Evolutionary conservation across 1,140 invertebrate species (phyloP).

Genomic region (Holotrichia oblita): DNA sequence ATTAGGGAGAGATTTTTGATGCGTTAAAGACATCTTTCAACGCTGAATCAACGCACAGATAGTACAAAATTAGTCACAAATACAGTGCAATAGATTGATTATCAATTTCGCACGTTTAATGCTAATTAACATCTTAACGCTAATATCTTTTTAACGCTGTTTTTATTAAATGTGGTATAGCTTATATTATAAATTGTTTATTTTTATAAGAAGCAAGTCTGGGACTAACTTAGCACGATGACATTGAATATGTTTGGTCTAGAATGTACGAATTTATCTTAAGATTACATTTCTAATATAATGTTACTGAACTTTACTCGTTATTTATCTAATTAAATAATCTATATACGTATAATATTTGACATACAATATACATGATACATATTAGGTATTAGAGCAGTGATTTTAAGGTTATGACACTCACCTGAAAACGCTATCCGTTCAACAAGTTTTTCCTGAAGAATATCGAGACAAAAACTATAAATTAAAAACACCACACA

Average conservation of each 20-base stretch:
- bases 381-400: no score
- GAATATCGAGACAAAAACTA: background rate
- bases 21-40: background rate
- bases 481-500: background rate
- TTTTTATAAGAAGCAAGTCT: no score
- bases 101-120: background rate
- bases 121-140: background rate
- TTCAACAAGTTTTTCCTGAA: background rate
- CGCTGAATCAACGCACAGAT: background rate
- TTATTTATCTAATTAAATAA: background rate
- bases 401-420: background rate
- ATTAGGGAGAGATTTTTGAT: constrained; percentile 29
- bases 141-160: no score
- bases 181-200: no score
- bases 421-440: background rate
- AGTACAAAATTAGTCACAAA: no score
- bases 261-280: no score
- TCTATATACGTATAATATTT: background rate
- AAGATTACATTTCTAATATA: no score
- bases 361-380: no score
- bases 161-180: no score
- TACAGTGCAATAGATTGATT: background rate
- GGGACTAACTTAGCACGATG: no score
- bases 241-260: no score
- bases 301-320: background rate